These are phyloP conservation scores for Corythaixoides concolor DNA, from an alignment of 2,113 vertebrate genomes.

Conservation along the genomic window DNA sequence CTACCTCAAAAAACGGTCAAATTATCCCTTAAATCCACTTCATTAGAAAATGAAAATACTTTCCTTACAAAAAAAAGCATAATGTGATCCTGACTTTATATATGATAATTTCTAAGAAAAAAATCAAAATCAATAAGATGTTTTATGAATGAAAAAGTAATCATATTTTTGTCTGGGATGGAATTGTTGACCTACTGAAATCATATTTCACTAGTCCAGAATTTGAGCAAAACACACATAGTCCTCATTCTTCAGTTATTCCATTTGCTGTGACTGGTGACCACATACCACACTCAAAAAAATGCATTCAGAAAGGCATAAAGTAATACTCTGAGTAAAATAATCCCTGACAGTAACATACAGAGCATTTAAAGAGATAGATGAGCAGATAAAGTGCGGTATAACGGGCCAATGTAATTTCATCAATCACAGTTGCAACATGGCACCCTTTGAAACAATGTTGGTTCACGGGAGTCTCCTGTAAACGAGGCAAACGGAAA, in stretches of 20 bases:
- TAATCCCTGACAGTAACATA: neutral
- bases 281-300: neutral
- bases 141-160: neutral
- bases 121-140: fast-evolving
- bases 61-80: neutral
- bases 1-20: neutral
- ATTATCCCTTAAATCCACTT: neutral
- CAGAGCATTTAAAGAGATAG: slow-evolving; percentile 8
- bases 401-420: neutral
- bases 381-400: slow-evolving; percentile 23
- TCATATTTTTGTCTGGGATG: neutral
- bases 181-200: neutral
- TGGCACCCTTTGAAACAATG: neutral
- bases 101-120: neutral
- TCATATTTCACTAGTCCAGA: neutral
- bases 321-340: neutral
- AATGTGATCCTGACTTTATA: neutral
- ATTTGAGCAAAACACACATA: neutral
- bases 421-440: slow-evolving; percentile 24
- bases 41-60: neutral
- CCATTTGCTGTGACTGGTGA: neutral
- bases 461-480: neutral
- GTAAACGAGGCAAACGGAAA: neutral
- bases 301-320: neutral
- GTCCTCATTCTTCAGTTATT: neutral